Percentiles rank a stretch among this genome's conserved stretches.
phyloP scores from a whole-genome alignment of 2,113 vertebrate genomes.

The Gopherus evgoodei region DNA sequence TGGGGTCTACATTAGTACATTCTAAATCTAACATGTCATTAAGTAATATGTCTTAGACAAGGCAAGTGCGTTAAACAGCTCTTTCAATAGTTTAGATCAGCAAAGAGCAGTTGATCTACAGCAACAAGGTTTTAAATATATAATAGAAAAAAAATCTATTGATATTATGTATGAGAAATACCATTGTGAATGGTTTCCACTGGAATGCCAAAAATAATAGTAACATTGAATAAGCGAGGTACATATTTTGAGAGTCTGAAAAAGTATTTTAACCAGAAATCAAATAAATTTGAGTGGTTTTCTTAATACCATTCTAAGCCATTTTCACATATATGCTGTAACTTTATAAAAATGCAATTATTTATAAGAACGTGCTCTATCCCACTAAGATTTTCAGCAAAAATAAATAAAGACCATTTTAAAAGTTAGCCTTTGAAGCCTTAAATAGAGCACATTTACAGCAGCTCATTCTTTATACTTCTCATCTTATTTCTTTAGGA shows the following conservation, averaged over 20 bases:
- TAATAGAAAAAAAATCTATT: not conserved
- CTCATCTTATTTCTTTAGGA: not conserved
- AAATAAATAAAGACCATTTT: not conserved
- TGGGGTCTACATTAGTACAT: not conserved
- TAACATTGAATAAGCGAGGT: not conserved
- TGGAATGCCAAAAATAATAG: not conserved
- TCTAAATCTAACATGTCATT: not conserved
- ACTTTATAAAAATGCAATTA: not conserved
- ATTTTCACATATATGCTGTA: not conserved
- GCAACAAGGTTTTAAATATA: not conserved
- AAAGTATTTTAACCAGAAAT: conserved; percentile 8
- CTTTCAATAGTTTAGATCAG: not conserved
- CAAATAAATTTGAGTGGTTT: not conserved
- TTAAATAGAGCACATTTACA: not conserved
- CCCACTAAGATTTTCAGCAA: not conserved
- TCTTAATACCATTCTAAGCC: not conserved
- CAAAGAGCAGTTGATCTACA: not conserved
- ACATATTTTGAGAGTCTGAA: not conserved
- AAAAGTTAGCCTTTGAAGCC: not conserved
- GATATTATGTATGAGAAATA: not conserved
- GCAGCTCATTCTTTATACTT: not conserved
- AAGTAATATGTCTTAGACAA: not conserved
- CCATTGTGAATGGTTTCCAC: not conserved
- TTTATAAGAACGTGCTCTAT: not conserved
- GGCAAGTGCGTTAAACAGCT: not conserved